Conservation (phyloP, 2,888 invertebrate species). For the Pyrrhosoma nymphula region DNA sequence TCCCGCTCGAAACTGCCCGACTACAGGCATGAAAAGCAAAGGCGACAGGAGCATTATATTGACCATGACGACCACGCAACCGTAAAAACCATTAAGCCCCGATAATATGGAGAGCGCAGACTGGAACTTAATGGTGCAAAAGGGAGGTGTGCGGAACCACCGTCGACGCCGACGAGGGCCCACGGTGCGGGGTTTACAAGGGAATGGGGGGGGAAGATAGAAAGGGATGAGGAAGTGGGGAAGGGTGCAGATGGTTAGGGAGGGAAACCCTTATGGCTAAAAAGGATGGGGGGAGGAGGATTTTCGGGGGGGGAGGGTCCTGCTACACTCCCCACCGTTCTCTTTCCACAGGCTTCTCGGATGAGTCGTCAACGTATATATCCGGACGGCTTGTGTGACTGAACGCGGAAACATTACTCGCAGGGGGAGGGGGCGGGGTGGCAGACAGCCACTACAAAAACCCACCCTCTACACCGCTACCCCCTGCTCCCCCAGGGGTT, state of each 20-base stretch:
- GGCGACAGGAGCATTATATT: conserved; percentile 49
- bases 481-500: not conserved
- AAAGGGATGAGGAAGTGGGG: not conserved
- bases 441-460: not conserved
- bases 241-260: not conserved
- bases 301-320: not conserved
- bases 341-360: not conserved
- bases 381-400: not conserved
- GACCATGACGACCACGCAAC: conserved; percentile 55
- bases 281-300: not conserved
- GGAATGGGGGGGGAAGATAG: not conserved
- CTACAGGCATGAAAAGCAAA: not conserved
- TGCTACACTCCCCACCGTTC: not conserved
- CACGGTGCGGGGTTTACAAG: not conserved
- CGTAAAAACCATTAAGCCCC: conserved; percentile 64
- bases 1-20: not conserved
- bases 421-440: not conserved
- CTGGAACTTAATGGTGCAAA: conserved; percentile 50
- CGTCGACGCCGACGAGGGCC: not conserved
- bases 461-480: not conserved
- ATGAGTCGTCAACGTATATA: not conserved
- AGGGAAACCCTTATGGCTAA: not conserved
- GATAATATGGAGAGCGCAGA: conserved; percentile 54
- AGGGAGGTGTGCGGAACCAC: conserved; percentile 21
- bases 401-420: conserved; percentile 16